Base-by-base conservation (phyloP, 1,140 invertebrate genomes). In the Hormaphis cornu region DNA sequence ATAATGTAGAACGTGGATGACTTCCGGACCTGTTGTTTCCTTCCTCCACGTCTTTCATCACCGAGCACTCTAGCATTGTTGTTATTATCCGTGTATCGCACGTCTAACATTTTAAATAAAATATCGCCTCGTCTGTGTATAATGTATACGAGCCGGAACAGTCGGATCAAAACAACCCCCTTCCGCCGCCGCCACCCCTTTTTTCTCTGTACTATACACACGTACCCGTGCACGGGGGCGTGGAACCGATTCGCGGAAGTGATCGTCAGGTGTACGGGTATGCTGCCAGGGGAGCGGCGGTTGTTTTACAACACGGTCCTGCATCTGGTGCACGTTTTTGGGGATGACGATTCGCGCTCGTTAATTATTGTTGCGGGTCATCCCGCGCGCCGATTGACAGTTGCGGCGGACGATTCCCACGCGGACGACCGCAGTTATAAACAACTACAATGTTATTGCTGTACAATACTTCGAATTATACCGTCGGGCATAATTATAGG, bases 21-120 rank as follows among this genome's bases (percentile, higher is more conserved):
- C 66, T 56, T 53, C 48, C 66, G 66, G 52, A 69, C 66, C 66
- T 69, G 66, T 69, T 69, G 50, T 69, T 69, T 53, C 63, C n/a
- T n/a, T n/a, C n/a, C 63, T 24, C 20, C 14, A 12, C 46, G 18
- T 24, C 22, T 42, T 69, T n/a, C 46, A 33, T 20, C 28, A 30
- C 3, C 24, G 12, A 33, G 24, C 14, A 28, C 37, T 48, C n/a
- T n/a, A n/a, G n/a, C n/a, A n/a, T n/a, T n/a, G n/a, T n/a, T n/a
- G n/a, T n/a, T n/a, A n/a, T n/a, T n/a, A n/a, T n/a, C n/a, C n/a
- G n/a, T n/a, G n/a, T n/a, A n/a, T n/a, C n/a, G n/a, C n/a, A n/a
- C n/a, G n/a, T n/a, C n/a, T n/a, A n/a, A n/a, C n/a, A n/a, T n/a
- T n/a, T n/a, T n/a, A n/a, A n/a, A n/a, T n/a, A n/a, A n/a, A n/a